These are phyloP conservation scores for Drosophila pseudoobscura DNA, from an alignment of 1,140 invertebrate species.

Conservation along the genomic window DNA sequence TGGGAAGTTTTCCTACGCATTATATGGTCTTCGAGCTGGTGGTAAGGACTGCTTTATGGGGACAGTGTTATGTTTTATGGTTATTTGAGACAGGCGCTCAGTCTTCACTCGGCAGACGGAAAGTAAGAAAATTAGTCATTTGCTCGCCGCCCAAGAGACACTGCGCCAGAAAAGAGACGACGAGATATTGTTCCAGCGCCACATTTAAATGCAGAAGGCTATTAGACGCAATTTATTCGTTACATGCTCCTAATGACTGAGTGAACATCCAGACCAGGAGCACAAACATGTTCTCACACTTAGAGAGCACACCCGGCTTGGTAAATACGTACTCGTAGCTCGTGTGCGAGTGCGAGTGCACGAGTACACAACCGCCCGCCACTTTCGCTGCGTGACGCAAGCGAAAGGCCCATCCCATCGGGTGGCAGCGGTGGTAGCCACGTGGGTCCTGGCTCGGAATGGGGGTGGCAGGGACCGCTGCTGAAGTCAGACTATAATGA, in stretches of 20 bases:
- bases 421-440: slow-evolving; percentile 1
- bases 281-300: slow-evolving; percentile 3
- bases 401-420: slow-evolving; percentile 7
- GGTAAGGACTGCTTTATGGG: too few species aligned
- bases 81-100: background rate
- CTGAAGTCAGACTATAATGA: slow-evolving; percentile 42
- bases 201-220: slow-evolving; percentile 30
- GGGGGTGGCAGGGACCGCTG: slow-evolving; percentile 2
- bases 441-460: slow-evolving; percentile 5
- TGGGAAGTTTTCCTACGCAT: too few species aligned
- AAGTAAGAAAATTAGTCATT: slow-evolving; percentile 6
- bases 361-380: slow-evolving; percentile 15
- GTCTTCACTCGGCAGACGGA: background rate
- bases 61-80: too few species aligned
- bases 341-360: background rate
- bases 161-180: background rate
- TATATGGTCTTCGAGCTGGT: too few species aligned
- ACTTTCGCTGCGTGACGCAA: slow-evolving; percentile 35
- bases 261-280: slow-evolving; percentile 22
- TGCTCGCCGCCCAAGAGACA: background rate
- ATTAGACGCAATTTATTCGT: slow-evolving; percentile 41
- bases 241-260: slow-evolving; percentile 33
- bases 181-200: slow-evolving; percentile 22
- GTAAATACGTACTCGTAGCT: background rate
- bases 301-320: background rate